Evolutionary conservation across 2,113 vertebrate species (phyloP), one percentile per base, ranked within the genome.

Genomic region (Indicator maculatus): DNA sequence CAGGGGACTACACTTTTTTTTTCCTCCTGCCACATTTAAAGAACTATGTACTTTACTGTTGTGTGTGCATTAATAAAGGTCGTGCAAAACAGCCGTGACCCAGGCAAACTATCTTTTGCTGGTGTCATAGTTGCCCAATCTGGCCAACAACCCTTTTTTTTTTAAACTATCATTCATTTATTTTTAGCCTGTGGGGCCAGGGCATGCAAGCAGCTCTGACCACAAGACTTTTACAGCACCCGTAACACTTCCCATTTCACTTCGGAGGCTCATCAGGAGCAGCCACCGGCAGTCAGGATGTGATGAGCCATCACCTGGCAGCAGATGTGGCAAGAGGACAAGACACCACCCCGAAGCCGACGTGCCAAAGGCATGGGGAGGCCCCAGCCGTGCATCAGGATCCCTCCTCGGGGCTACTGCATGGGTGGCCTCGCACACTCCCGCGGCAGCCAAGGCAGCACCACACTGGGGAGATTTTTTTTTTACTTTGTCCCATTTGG

Each of bases 361-460:
- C 5, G 5, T 56, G n/a, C 70, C 39, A 52, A 44, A 33, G n/a
- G 28, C 39, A 36, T 2, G 0, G 28, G 31, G 15, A 61, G 31
- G 12, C 9, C 24, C 16, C 16, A 19, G 38, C 41, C 24, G 28
- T 8, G 3, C 69, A 67, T n/a, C 61, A 27, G 5, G 11, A 18
- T 45, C 36, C 44, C 80, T 53, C 33, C 74, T 20, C 50, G 17
- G 27, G 31, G n/a, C 41, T 74, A 58, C 60, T 2, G 1, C 15
- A 19, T 3, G 0, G 44, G 1, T 15, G 28, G 53, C n/a, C 41
- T 73, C 1, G 0, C 12, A 23, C 0, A 4, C 38, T 89, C 55
- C 66, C 0, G 0, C 16, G 2, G 0, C 2, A 1, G 20, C 12
- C 2, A 8, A 70, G 36, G 27, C 45, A 50, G 52, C 17, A 5